These are phyloP conservation scores for Pseudochromis fuscus DNA, from an alignment of 2,797 vertebrate genomes.

Conservation along the genomic window DNA sequence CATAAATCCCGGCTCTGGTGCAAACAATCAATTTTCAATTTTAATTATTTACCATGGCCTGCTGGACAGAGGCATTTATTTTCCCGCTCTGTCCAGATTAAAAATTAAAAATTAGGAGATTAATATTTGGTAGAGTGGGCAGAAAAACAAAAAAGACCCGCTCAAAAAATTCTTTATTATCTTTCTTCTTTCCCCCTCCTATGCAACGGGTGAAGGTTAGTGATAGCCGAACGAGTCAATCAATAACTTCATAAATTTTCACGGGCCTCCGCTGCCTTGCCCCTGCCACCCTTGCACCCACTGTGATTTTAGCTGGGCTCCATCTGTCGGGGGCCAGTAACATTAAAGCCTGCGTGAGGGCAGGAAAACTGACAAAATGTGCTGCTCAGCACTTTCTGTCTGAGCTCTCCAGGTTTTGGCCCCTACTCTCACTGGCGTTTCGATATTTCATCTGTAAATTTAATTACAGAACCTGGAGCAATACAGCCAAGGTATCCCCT, in stretches of 20 bases:
- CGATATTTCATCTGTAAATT: conserved; percentile 85
- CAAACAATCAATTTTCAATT: conserved; percentile 97
- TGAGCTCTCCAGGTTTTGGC: conserved; percentile 66
- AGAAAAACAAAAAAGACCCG: conserved; percentile 68
- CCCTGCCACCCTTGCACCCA: conserved; percentile 65
- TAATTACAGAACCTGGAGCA: conserved; percentile 81
- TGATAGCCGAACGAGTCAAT: conserved; percentile 80
- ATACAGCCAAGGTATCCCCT: conserved; percentile 72
- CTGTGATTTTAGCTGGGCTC: conserved; percentile 72
- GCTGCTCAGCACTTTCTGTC: conserved; percentile 83
- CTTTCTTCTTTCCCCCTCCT: conserved; percentile 59
- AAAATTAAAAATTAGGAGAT: conserved; percentile 91
- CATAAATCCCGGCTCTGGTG: conserved; percentile 91
- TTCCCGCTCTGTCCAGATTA: conserved; percentile 86
- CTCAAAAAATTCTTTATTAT: conserved; percentile 78
- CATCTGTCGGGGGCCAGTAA: conserved; percentile 66
- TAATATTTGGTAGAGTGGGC: conserved; percentile 83
- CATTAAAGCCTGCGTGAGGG: conserved; percentile 66
- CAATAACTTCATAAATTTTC: conserved; percentile 87
- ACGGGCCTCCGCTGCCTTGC: conserved; percentile 62
- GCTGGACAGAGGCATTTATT: conserved; percentile 89
- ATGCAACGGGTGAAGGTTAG: conserved; percentile 76
- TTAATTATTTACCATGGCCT: conserved; percentile 95
- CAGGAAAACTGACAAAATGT: conserved; percentile 65
- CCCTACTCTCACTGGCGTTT: conserved; percentile 72